phyloP scores from a whole-genome alignment of 92 coral and sea anemone genomes.

The Parazoanthus darwini region DNA sequence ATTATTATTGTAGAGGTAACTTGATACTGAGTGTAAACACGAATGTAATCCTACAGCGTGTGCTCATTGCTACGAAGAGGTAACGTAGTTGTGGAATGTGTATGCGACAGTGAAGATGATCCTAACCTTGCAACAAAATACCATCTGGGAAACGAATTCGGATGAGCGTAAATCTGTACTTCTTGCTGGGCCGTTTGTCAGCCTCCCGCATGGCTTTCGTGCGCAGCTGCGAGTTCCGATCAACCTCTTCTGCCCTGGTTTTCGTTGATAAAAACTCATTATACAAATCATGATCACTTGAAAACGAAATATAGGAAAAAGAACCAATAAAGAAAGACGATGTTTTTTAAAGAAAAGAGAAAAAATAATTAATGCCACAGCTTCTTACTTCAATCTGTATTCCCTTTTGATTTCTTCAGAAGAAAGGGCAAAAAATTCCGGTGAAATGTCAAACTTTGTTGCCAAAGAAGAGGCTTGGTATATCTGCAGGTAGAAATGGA shows the following conservation, averaged over 20 bases:
- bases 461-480: slow-evolving; percentile 70
- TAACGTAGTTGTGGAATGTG: not conserved
- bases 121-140: slow-evolving; percentile 77
- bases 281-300: too few relatives aligned
- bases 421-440: slow-evolving; percentile 78
- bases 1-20: too few relatives aligned
- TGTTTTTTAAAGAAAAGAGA: too few relatives aligned
- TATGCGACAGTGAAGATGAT: not conserved
- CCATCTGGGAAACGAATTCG: slow-evolving; percentile 93
- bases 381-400: slow-evolving; percentile 54
- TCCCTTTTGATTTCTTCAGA: slow-evolving; percentile 88
- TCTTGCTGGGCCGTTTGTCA: slow-evolving; percentile 82
- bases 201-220: slow-evolving; percentile 98
- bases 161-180: slow-evolving; percentile 80
- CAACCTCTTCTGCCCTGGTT: slow-evolving; percentile 72
- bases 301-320: too few relatives aligned
- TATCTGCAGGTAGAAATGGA: slow-evolving; percentile 36
- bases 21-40: too few relatives aligned
- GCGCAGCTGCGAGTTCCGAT: slow-evolving; percentile 78
- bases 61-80: too few relatives aligned
- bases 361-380: not conserved
- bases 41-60: too few relatives aligned
- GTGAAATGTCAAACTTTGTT: slow-evolving; percentile 81
- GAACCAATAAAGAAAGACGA: too few relatives aligned
- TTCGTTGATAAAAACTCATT: too few relatives aligned